These are phyloP conservation scores for Linnaemya vulpina DNA, from an alignment of 2,888 invertebrate species.

Conservation along the genomic window DNA sequence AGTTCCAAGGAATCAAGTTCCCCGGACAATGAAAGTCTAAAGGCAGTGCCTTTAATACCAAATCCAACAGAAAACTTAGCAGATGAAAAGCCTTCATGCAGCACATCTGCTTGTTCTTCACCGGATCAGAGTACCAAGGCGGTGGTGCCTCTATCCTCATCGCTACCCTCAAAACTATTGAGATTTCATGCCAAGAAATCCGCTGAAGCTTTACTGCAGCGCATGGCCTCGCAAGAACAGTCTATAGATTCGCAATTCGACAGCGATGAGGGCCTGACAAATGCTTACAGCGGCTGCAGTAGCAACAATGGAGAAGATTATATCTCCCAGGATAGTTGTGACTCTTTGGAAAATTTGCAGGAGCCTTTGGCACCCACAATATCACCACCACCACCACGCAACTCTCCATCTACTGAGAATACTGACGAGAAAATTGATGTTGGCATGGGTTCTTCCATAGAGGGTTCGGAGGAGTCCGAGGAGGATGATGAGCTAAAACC, in stretches of 20 bases:
- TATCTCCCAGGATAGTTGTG: conserved; percentile 67
- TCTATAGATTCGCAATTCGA: conserved; percentile 78
- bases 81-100: conserved; percentile 75
- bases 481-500: conserved; percentile 83
- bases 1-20: conserved; percentile 25
- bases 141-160: conserved; percentile 80
- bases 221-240: conserved; percentile 74
- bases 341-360: conserved; percentile 61
- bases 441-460: conserved; percentile 80
- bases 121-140: conserved; percentile 73
- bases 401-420: conserved; percentile 73
- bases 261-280: conserved; percentile 74
- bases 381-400: conserved; percentile 73
- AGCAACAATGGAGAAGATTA: conserved; percentile 64
- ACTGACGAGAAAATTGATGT: conserved; percentile 78
- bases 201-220: conserved; percentile 77
- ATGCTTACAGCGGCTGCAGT: conserved; percentile 53
- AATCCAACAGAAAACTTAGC: neutral
- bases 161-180: conserved; percentile 80
- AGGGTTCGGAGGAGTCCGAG: conserved; percentile 81
- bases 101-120: conserved; percentile 61
- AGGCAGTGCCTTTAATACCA: conserved; percentile 76
- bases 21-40: conserved; percentile 60
- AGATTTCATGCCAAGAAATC: conserved; percentile 80
- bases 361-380: conserved; percentile 75